Percentiles rank a stretch among this genome's conserved stretches.
Conservation (phyloP, 2,797 vertebrate species). For the Ctenopoma multispine region DNA sequence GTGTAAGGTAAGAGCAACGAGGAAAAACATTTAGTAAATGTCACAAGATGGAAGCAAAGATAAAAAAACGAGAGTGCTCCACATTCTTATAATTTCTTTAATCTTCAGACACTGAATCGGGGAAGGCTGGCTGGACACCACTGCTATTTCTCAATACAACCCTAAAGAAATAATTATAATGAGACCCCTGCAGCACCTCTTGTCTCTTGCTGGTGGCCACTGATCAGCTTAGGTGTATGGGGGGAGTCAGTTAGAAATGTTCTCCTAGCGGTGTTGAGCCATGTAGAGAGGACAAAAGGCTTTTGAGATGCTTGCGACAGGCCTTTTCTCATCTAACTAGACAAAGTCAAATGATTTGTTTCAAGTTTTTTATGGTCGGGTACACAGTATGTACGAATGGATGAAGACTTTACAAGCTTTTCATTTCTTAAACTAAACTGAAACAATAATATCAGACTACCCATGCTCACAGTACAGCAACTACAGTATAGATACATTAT, state of each 20-base stretch:
- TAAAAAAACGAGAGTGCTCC: conserved; percentile 19
- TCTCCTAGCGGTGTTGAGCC: not conserved
- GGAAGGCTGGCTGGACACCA: conserved; percentile 25
- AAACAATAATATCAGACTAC: not conserved
- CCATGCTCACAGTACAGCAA: not conserved
- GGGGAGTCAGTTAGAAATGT: too few relatives aligned
- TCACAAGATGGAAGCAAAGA: conserved; percentile 54
- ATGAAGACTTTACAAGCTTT: not conserved
- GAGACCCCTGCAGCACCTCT: conserved; percentile 6
- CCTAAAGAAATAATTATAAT: conserved; percentile 19
- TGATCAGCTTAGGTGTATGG: conserved; percentile 20
- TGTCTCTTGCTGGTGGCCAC: not conserved
- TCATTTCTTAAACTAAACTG: not conserved
- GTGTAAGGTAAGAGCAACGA: conserved; percentile 35
- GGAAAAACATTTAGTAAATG: conserved; percentile 63
- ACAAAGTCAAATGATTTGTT: not conserved
- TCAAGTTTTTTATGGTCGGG: not conserved
- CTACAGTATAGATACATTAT: conserved; percentile 24
- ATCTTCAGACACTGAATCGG: conserved; percentile 46
- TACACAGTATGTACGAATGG: not conserved
- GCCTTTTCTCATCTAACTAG: not conserved
- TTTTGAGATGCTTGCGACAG: not conserved
- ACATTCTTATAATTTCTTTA: conserved; percentile 46
- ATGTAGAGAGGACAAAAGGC: not conserved
- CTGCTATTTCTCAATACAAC: conserved; percentile 10